Base-by-base conservation (phyloP, 1,140 invertebrate species). In the Coenobita brevimanus region DNA sequence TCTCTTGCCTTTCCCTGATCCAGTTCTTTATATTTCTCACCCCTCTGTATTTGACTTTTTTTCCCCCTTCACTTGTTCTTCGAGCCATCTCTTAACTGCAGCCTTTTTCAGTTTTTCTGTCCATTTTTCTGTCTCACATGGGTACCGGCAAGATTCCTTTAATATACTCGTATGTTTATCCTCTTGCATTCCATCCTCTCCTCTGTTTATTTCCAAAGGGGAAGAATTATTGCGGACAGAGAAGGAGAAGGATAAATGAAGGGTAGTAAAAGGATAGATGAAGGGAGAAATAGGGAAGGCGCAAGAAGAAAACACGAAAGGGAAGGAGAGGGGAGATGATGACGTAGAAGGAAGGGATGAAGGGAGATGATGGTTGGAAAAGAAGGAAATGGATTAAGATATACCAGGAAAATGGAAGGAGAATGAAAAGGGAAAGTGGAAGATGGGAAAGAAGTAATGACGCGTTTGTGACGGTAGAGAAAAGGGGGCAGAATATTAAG, bases 81-180 rank as follows among this genome's bases (percentile, higher is more conserved):
- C 27, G 3, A 6, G 30, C 38, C 38, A 24, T 75, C 71, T 33
- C 21, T 33, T 4, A 33, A 24, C 38, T 36, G 30, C 71, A 33
- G 27, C 38, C 71, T 75, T 36, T 75, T 36, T 75, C 71, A 33
- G 27, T 33, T 21, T 33, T 36, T 75, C 71, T 75, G 27, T 75
- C 71, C 38, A 24, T 75, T 36, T 75, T 36, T 75, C 71, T 75
- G 27, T 75, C 71, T 75, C 27, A n/a, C n/a, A n/a, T n/a, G n/a
- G n/a, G n/a, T n/a, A n/a, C n/a, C n/a, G n/a, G n/a, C n/a, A n/a
- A n/a, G n/a, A n/a, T n/a, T n/a, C n/a, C n/a, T n/a, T n/a, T n/a
- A n/a, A n/a, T n/a, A n/a, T n/a, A n/a, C n/a, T n/a, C n/a, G n/a
- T n/a, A n/a, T n/a, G n/a, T n/a, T n/a, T n/a, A n/a, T n/a, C n/a